Base-by-base conservation (phyloP, 1,140 invertebrate genomes). In the Asbolus verrucosus region DNA sequence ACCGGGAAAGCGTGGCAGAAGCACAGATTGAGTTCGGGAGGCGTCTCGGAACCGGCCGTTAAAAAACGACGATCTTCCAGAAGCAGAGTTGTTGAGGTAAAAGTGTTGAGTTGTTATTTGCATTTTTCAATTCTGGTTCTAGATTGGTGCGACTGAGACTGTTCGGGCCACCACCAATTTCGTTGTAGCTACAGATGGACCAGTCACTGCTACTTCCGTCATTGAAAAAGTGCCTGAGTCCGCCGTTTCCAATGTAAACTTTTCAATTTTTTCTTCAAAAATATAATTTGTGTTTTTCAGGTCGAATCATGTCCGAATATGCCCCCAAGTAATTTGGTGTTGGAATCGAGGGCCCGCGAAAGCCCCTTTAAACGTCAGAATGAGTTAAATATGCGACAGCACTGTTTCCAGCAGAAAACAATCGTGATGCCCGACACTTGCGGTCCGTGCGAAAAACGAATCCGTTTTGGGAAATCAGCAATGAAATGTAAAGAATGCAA, bases 351-450 rank as follows among this genome's bases (percentile, higher is more conserved):
- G 75, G 69, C 54, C 3, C 65, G 69, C 15, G 65, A 74, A 9
- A 73, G 50, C 54, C 67, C 74, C 11, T 8, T 16, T 27, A 73
- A 60, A 16, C 19, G n/a, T n/a, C n/a, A n/a, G 21, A 18, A 11
- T 2, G 39, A 11, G 38, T 3, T 65, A 6, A 43, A 75, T 27
- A 19, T 66, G 43, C 27, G 81, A 70, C 65, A 79, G 24, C 96
- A 98, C 80, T 88, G 84, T 76, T 95, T 96, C 75, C 85, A 87
- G 31, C 86, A 85, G 13, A 96, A 95, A 83, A 95, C 91, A 33
- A 87, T 95, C 62, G 90, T 97, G 65, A 92, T 90, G 79, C 87
- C 91, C 16, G 94, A 97, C 83, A 87, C 85, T 0, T 98, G 96
- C 83, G 88, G 86, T n/a, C 88, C 91, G 1, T 96, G 94, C 79